phyloP scores from a whole-genome alignment of 2,113 vertebrate genomes.

The Cavia porcellus region DNA sequence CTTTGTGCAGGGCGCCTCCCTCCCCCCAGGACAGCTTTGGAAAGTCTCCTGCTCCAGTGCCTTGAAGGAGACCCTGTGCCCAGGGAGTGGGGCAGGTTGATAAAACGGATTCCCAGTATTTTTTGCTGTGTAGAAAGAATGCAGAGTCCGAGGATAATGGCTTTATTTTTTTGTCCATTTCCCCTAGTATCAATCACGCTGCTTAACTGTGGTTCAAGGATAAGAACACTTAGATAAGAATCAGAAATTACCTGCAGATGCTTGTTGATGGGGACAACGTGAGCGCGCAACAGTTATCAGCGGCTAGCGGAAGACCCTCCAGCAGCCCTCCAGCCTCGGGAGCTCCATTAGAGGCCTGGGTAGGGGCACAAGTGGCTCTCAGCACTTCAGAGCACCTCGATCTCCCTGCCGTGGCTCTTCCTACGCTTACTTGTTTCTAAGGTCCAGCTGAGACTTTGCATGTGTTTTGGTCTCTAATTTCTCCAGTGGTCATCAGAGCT shows the following conservation, averaged over 20 bases:
- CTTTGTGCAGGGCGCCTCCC: background rate
- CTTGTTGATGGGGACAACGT: constrained; percentile 45
- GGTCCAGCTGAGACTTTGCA: constrained; percentile 7
- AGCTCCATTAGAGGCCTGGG: constrained; percentile 7
- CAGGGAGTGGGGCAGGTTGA: background rate
- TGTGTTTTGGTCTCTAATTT: constrained; percentile 8
- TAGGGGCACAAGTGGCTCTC: constrained; percentile 55
- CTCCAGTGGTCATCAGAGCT: background rate
- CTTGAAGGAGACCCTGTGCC: background rate
- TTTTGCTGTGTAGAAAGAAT: constrained; percentile 3
- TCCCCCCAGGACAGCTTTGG: background rate
- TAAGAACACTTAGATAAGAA: constrained; percentile 57
- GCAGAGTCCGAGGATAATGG: constrained; percentile 33
- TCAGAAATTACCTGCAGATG: constrained; percentile 63
- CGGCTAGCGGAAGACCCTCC: background rate
- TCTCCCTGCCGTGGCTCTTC: background rate
- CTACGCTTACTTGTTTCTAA: background rate
- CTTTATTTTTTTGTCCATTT: constrained; percentile 13
- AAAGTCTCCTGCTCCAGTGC: background rate
- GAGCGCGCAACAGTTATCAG: background rate
- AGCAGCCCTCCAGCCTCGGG: background rate
- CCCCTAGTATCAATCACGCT: background rate
- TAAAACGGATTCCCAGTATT: constrained; percentile 19
- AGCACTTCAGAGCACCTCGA: constrained; percentile 55
- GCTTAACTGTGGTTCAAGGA: constrained; percentile 1